phyloP scores from a whole-genome alignment of 2,888 invertebrate genomes.

The Abscondita cerata region DNA sequence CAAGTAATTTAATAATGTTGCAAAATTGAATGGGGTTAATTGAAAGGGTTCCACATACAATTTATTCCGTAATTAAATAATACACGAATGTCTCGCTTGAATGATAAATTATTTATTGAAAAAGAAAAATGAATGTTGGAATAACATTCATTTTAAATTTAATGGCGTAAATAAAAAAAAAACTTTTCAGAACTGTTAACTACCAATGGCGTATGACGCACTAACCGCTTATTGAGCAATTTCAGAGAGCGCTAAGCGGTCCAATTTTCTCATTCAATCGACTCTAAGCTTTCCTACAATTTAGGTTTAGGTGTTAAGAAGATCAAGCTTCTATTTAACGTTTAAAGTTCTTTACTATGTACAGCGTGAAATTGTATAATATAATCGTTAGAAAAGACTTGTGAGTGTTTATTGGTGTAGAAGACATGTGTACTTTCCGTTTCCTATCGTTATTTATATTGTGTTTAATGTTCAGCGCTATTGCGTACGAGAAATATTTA shows the following conservation, averaged over 20 bases:
- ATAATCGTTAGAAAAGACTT: not conserved
- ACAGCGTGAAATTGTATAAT: slow-evolving; percentile 30
- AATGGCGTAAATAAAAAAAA: slow-evolving; percentile 25
- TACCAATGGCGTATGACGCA: slow-evolving; percentile 45
- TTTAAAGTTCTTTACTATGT: slow-evolving; percentile 40
- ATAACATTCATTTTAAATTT: not conserved
- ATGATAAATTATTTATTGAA: too few species aligned
- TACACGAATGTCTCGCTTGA: too few species aligned
- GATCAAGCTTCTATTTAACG: slow-evolving; percentile 48
- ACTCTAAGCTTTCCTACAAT: slow-evolving; percentile 50
- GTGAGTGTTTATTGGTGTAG: too few species aligned
- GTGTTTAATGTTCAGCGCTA: too few species aligned
- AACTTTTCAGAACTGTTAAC: slow-evolving; percentile 31
- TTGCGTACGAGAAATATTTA: not conserved
- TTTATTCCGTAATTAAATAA: too few species aligned
- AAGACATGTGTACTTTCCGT: not conserved
- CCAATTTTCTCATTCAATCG: slow-evolving; percentile 57
- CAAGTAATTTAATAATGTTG: too few species aligned
- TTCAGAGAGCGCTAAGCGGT: slow-evolving; percentile 48
- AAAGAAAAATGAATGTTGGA: too few species aligned
- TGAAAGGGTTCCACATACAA: too few species aligned
- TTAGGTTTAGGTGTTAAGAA: slow-evolving; percentile 51
- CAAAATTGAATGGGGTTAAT: too few species aligned
- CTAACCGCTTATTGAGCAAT: slow-evolving; percentile 53
- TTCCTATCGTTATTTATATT: not conserved